Conservation (phyloP, 1,140 invertebrate species). For the Lutraria rhynchaena region DNA sequence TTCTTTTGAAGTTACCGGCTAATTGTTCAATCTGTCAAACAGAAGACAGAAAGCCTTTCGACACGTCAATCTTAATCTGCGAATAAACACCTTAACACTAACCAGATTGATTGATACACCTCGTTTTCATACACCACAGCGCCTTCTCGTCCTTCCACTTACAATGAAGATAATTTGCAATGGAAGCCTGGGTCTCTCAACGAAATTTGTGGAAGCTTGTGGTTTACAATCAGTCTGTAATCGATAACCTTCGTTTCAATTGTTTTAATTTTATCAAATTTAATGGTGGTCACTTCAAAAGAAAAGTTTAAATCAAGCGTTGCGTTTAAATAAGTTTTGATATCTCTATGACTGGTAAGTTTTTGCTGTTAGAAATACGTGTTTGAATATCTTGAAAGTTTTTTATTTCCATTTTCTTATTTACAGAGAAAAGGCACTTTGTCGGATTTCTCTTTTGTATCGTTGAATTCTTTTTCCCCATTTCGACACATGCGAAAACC, state of each 20-base stretch:
- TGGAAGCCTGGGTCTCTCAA: neutral
- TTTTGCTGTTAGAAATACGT: too few species aligned
- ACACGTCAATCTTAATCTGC: conserved; percentile 64
- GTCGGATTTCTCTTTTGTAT: too few species aligned
- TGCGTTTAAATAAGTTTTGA: neutral
- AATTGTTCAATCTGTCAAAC: conserved; percentile 64
- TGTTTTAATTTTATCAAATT: conserved; percentile 6
- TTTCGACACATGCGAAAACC: too few species aligned
- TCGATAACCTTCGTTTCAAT: neutral
- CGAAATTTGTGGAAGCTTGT: neutral
- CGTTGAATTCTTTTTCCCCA: too few species aligned
- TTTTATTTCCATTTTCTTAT: too few species aligned
- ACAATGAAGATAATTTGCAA: conserved; percentile 4
- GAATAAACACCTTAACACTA: conserved; percentile 61
- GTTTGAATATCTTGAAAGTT: too few species aligned
- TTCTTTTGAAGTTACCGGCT: conserved; percentile 63
- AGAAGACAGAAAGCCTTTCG: conserved; percentile 59
- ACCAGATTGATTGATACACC: conserved; percentile 59
- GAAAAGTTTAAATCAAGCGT: neutral
- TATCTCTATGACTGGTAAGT: too few species aligned
- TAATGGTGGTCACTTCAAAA: conserved; percentile 10
- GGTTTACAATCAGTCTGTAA: neutral
- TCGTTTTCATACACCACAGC: conserved; percentile 34
- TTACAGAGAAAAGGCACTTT: too few species aligned
- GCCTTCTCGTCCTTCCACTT: conserved; percentile 17